Evolutionary conservation across 2,113 vertebrate genomes (phyloP), one percentile per base, ranked within the genome.

Genomic region (Columba livia): DNA sequence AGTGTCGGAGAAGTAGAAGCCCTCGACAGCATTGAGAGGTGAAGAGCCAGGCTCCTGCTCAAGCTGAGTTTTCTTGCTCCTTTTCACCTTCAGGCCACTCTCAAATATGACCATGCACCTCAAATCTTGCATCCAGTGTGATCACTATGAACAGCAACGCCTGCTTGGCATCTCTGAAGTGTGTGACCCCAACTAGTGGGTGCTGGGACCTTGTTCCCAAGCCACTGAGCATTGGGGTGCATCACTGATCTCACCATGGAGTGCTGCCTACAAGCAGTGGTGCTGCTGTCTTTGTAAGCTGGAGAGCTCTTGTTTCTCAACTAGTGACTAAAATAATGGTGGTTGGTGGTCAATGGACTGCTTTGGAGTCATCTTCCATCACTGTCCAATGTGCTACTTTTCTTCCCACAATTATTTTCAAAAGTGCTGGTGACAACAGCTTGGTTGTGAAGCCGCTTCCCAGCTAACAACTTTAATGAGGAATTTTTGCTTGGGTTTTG

Each of bases 401-500:
- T 82, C 73, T 89, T 77, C 64, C 34, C n/a, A 66, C 38, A 32
- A 28, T 84, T 72, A 60, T 84, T 87, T 95, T 80, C 40, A 15
- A 10, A 81, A 89, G 28, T 85, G 51, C 80, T 53, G 31, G 71
- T 38, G 84, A 47, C 3, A 7, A 78, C 44, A 57, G 42, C 18
- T 57, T 85, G 40, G 50, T 58, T 66, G 44, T 36, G 34, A 67
- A 91, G 44, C 15, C 3, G 6, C 61, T 81, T 84, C 70, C 57
- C 42, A 91, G 64, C 28, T 79, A 90, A 82, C n/a, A 62, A 16
- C 28, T 87, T 84, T 71, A 94, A 91, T 79, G 73, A 93, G 87
- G 65, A 90, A 8, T 72, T 77, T 86, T 85, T 88, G 5, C n/a
- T 67, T 82, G 79, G 58, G n/a, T 75, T 94, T 91, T 94, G 58